Conservation (phyloP, 1,140 invertebrate genomes). For the Tetramorium parvispinum region DNA sequence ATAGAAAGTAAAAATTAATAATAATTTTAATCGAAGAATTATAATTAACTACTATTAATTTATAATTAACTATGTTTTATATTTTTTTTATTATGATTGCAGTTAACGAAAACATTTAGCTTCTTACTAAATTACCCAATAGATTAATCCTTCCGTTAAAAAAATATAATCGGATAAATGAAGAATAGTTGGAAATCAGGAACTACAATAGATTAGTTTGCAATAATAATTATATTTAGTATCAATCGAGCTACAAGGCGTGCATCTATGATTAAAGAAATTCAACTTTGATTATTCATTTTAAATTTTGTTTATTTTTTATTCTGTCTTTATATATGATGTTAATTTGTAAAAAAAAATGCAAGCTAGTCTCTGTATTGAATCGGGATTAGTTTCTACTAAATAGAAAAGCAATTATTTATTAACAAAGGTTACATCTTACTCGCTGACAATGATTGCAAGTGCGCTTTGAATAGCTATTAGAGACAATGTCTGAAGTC, state of each 20-base stretch:
- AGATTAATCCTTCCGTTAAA: background rate
- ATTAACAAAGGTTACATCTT: slow-evolving; percentile 80
- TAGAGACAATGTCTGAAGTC: slow-evolving; percentile 79
- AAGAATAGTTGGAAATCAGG: background rate
- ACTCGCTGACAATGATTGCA: slow-evolving; percentile 71
- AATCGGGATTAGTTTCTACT: slow-evolving; percentile 66
- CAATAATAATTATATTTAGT: background rate
- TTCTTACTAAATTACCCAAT: background rate
- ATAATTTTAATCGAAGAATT: background rate
- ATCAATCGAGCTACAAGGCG: no score
- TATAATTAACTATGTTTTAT: background rate
- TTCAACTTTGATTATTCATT: background rate
- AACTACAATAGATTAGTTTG: background rate
- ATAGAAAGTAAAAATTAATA: background rate
- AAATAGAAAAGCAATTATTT: slow-evolving; percentile 75
- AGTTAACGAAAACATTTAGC: background rate
- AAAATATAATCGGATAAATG: background rate
- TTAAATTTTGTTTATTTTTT: background rate
- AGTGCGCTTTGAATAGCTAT: slow-evolving; percentile 75
- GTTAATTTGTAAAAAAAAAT: slow-evolving; percentile 4
- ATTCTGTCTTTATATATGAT: background rate
- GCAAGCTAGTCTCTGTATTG: background rate
- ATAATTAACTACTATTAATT: background rate
- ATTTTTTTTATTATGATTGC: background rate
- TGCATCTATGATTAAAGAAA: background rate